A percentile compares a stretch with the other conserved stretches of the same genome.
Evolutionary conservation across 1,140 invertebrate species (phyloP).

Genomic region (Drosophila persimilis): DNA sequence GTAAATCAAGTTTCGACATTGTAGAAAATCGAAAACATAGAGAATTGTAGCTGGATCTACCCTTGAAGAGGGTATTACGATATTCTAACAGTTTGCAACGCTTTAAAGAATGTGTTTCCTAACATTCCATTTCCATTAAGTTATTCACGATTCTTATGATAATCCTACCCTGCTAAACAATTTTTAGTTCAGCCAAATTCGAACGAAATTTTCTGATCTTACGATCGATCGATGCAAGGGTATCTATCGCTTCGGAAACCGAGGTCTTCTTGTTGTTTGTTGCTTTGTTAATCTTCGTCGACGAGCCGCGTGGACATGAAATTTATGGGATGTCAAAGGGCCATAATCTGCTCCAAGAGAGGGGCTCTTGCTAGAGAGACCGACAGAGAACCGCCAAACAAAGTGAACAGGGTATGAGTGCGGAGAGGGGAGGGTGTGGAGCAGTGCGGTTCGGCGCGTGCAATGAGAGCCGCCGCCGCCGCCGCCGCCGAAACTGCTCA

Average conservation of each 20-base stretch:
- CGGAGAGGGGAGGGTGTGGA: background rate
- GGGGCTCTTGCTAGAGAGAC: constrained; percentile 4
- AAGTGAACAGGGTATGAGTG: constrained; percentile 5
- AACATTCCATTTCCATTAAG: too few relatives aligned
- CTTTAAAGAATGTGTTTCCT: too few relatives aligned
- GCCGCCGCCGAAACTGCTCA: constrained; percentile 35
- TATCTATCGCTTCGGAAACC: background rate
- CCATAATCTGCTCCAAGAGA: constrained; percentile 60
- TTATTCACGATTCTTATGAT: too few relatives aligned
- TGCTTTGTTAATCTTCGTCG: constrained; percentile 70
- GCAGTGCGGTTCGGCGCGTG: constrained; percentile 54
- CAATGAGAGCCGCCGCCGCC: constrained; percentile 40
- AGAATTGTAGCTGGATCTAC: constrained; percentile 13
- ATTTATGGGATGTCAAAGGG: constrained; percentile 81
- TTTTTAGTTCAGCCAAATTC: too few relatives aligned
- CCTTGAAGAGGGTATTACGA: too few relatives aligned
- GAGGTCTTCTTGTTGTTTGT: constrained; percentile 11
- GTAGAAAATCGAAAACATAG: constrained; percentile 36
- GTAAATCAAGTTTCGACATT: constrained; percentile 55
- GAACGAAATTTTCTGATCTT: too few relatives aligned
- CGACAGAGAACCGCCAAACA: constrained; percentile 35
- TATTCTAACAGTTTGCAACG: too few relatives aligned
- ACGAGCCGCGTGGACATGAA: constrained; percentile 68
- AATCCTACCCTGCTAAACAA: too few relatives aligned
- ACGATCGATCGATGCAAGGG: background rate